phyloP scores from a whole-genome alignment of 2,888 invertebrate genomes.

The Dyspetes luteomarginatus region DNA sequence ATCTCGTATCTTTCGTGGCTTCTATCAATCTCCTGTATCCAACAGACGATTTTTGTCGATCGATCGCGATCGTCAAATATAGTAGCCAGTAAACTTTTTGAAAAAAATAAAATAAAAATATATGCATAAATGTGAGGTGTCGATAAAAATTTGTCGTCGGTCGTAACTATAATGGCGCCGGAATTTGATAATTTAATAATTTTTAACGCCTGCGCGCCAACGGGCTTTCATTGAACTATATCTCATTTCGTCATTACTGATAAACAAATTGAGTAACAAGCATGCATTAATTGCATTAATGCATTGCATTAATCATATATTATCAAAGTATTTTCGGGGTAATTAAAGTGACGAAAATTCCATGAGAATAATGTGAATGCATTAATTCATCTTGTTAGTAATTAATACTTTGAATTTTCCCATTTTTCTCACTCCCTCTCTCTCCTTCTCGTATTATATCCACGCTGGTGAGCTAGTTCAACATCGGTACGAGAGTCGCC shows the following conservation, averaged over 20 bases:
- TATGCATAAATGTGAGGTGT: neutral
- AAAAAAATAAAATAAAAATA: neutral
- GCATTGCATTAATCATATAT: too few species aligned
- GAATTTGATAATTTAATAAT: too few species aligned
- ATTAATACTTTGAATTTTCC: neutral
- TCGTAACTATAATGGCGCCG: neutral
- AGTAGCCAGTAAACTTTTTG: neutral
- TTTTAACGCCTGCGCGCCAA: too few species aligned
- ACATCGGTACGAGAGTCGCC: neutral
- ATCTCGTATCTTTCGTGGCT: neutral
- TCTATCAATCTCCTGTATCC: neutral
- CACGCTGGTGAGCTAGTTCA: neutral
- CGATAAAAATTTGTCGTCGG: neutral
- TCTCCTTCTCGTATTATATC: neutral
- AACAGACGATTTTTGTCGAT: neutral
- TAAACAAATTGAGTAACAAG: too few species aligned
- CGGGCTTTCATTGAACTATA: too few species aligned
- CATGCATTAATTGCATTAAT: too few species aligned
- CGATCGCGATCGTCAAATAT: neutral
- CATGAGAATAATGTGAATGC: neutral
- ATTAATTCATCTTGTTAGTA: constrained; percentile 3
- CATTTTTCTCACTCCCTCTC: neutral
- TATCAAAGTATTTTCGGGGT: neutral
- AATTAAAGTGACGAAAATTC: neutral
- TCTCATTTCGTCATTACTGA: too few species aligned